phyloP scores from a whole-genome alignment of 2,888 invertebrate genomes.

The Pseudeuparius sepicola region DNA sequence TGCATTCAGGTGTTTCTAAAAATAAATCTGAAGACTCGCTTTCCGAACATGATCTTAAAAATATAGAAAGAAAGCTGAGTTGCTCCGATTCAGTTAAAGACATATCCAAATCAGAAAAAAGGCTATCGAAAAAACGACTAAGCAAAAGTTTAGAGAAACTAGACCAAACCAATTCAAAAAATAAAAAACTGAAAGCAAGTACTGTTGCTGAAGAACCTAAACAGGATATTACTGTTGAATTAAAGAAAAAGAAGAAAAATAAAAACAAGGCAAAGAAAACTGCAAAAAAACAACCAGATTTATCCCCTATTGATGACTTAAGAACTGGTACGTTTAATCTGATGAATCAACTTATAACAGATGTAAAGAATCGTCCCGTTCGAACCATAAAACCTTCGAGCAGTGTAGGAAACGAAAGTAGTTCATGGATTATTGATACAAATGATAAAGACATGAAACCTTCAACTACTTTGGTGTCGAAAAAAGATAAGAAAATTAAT shows the following conservation, averaged over 20 bases:
- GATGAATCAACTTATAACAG: conserved; percentile 23
- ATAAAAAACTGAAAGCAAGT: conserved; percentile 2
- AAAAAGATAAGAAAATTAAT: conserved; percentile 21
- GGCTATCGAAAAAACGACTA: conserved; percentile 13
- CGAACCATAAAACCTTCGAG: conserved; percentile 21
- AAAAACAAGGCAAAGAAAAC: conserved; percentile 1
- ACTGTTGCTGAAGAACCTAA: conserved; percentile 3
- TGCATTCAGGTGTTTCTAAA: too few relatives aligned
- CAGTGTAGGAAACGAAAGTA: conserved; percentile 8
- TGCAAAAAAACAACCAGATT: too few relatives aligned
- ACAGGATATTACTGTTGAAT: neutral
- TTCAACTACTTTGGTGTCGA: conserved; percentile 21
- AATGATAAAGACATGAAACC: conserved; percentile 21
- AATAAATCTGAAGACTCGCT: too few relatives aligned
- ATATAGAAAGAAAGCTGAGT: too few relatives aligned
- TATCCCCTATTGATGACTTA: conserved; percentile 16
- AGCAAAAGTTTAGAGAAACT: conserved; percentile 17
- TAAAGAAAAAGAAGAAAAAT: conserved; percentile 7
- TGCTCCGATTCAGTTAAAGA: too few relatives aligned
- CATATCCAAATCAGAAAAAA: conserved; percentile 10
- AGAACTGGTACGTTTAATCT: conserved; percentile 18
- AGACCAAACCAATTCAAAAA: conserved; percentile 11
- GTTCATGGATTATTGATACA: conserved; percentile 18
- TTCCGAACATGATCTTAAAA: too few relatives aligned
- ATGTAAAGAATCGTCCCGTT: conserved; percentile 25